Evolutionary conservation across 2,113 vertebrate genomes (phyloP), one percentile per base, ranked within the genome.

Genomic region (Clarias magur): DNA sequence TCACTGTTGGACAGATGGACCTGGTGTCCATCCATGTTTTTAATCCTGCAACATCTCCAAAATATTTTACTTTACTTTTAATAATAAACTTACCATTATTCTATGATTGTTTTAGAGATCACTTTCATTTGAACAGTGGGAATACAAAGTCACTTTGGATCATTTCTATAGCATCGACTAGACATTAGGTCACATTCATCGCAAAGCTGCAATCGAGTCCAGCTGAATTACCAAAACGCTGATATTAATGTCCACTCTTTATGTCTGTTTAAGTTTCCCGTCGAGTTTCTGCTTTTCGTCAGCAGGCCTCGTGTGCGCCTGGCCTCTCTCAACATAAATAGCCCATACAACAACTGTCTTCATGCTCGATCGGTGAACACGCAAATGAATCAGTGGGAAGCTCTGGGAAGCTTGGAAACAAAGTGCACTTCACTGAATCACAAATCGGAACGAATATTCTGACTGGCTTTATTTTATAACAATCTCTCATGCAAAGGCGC

Each of bases 251-350:
- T 68, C 72, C 86, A 79, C 62, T 65, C 72, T 83, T 87, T 87
- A 67, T 83, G 86, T 78, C 60, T 87, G 81, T 87, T 87, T 78
- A 87, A 79, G 86, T 87, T 83, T 81, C 85, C 73, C 48, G 72
- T 27, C 59, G 48, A 82, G 81, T 72, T 68, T 87, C 86, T 87
- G 86, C 60, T 87, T 84, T 83, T 87, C 62, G 81, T 87, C 86
- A 87, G 21, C 72, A 65, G 73, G 48, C 81, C 53, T 76, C 63
- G 48, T 84, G 81, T 81, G 85, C 30, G 86, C 54, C 86, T 87
- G 86, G 86, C 81, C 86, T 87, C 81, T 78, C 81, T 87, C 86
- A 87, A 76, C 86, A 67, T 83, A 79, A 87, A 87, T 83, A 83
- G 60, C 86, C 86, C 62, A 76, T 84, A 75, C 81, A 82, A 82